Conservation (phyloP, 1,140 invertebrate genomes). For the Musca vetustissima region DNA sequence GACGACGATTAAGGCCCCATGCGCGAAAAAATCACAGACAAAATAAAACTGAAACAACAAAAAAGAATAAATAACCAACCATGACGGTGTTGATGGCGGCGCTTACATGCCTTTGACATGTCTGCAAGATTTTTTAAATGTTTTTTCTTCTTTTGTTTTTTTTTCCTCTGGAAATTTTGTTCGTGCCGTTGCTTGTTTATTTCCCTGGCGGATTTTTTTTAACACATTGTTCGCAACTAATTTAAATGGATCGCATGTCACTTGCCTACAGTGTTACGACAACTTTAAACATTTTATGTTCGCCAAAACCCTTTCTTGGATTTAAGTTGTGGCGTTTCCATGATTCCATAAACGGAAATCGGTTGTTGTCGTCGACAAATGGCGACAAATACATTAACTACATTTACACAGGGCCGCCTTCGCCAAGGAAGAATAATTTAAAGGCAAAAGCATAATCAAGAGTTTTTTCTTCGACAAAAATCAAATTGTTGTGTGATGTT, state of each 20-base stretch:
- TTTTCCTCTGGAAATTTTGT: not conserved
- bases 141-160: not conserved
- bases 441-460: too few species aligned
- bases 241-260: slow-evolving; percentile 24
- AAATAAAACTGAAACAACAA: not conserved
- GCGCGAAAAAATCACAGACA: not conserved
- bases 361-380: too few species aligned
- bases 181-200: not conserved
- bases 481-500: too few species aligned
- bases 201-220: slow-evolving; percentile 1
- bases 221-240: slow-evolving; percentile 23
- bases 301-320: too few species aligned
- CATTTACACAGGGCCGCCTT: too few species aligned
- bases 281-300: not conserved
- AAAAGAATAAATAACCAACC: not conserved
- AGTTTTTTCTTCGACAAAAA: too few species aligned
- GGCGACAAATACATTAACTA: too few species aligned
- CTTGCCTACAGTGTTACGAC: slow-evolving; percentile 13
- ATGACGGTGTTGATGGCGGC: not conserved
- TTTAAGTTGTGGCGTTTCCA: too few species aligned
- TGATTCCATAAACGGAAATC: too few species aligned
- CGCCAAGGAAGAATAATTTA: too few species aligned
- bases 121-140: slow-evolving; percentile 3
- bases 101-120: slow-evolving; percentile 20
- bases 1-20: too few species aligned